phyloP scores from a whole-genome alignment of 2,797 vertebrate genomes.

The Darevskia mixta region DNA sequence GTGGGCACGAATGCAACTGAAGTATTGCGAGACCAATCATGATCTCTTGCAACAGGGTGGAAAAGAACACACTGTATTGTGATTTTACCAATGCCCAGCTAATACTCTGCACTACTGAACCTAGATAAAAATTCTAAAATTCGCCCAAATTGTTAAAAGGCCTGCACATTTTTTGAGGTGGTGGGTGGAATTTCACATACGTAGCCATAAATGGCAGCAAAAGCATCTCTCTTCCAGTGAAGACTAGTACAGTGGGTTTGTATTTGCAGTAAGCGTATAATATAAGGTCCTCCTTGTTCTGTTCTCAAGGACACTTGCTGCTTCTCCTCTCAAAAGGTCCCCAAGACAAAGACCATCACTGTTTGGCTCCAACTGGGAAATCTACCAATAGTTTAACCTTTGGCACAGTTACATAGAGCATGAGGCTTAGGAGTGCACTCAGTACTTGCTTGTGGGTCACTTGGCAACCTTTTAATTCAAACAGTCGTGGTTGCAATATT shows the following conservation, averaged over 20 bases:
- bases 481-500: not conserved
- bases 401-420: constrained; percentile 19
- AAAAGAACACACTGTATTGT: not conserved
- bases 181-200: constrained; percentile 19
- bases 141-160: not conserved
- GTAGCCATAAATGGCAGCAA: constrained; percentile 4
- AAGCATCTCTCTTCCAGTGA: not conserved
- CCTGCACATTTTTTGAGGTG: not conserved
- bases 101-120: not conserved
- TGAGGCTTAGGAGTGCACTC: not conserved
- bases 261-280: constrained; percentile 54
- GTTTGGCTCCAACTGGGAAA: constrained; percentile 62
- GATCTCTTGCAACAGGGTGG: too few species aligned
- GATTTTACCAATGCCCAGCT: not conserved
- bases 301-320: constrained; percentile 63
- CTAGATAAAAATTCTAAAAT: not conserved
- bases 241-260: constrained; percentile 26
- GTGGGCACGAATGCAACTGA: not conserved
- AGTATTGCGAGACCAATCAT: too few species aligned
- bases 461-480: not conserved
- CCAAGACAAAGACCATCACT: constrained; percentile 65
- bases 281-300: constrained; percentile 71
- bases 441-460: not conserved
- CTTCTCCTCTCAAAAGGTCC: constrained; percentile 47
- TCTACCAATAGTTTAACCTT: constrained; percentile 71